Conservation (phyloP, 2,113 vertebrate genomes). For the Scomber colias region DNA sequence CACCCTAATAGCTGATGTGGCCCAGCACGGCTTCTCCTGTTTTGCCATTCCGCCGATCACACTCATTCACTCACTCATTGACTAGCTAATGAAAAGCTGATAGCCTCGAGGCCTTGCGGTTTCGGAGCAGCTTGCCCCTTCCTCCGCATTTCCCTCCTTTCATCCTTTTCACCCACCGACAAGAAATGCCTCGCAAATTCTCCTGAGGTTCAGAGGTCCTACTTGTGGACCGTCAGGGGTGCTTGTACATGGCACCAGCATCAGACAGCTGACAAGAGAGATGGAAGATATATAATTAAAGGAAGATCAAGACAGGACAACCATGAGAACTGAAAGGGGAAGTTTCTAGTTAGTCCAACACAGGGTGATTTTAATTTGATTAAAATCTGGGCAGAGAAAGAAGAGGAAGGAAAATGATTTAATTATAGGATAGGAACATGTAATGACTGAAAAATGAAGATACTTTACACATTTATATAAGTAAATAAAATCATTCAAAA, state of each 20-base stretch:
- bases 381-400: constrained; percentile 28
- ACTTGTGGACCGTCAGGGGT: constrained; percentile 14
- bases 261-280: constrained; percentile 18
- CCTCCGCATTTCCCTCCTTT: constrained; percentile 56
- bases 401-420: constrained; percentile 18
- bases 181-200: constrained; percentile 49
- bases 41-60: constrained; percentile 59
- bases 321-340: constrained; percentile 22
- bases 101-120: constrained; percentile 65
- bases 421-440: constrained; percentile 11
- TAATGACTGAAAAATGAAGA: background rate
- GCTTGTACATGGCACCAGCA: constrained; percentile 45
- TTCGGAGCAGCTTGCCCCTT: constrained; percentile 58
- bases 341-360: constrained; percentile 40
- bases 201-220: constrained; percentile 63
- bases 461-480: constrained; percentile 4
- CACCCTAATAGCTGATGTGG: constrained; percentile 61
- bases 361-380: constrained; percentile 59
- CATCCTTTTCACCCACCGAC: constrained; percentile 48
- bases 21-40: constrained; percentile 61
- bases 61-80: constrained; percentile 72
- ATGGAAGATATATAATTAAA: constrained; percentile 41
- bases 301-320: constrained; percentile 26
- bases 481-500: background rate
- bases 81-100: constrained; percentile 72